These are phyloP conservation scores for Cosmopolites sordidus DNA, from an alignment of 2,888 invertebrate species.

Conservation along the genomic window DNA sequence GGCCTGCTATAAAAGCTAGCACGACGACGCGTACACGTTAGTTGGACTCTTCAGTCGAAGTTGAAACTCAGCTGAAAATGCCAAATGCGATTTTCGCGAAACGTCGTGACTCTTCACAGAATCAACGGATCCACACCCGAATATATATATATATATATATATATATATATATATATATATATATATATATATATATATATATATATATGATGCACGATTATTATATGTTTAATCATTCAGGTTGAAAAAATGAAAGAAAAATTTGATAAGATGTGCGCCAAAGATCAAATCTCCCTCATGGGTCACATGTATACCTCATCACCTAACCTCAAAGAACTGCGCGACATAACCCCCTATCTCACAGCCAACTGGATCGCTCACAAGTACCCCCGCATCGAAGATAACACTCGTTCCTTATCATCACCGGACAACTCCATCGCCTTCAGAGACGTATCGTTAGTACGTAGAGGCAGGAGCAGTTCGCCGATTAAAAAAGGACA, in stretches of 20 bases:
- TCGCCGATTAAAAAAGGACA: conserved; percentile 50
- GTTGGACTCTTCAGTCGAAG: no score
- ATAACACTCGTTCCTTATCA: conserved; percentile 63
- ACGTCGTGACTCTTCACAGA: no score
- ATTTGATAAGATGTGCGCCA: conserved; percentile 59
- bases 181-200: no score
- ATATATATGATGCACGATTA: no score
- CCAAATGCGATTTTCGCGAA: no score
- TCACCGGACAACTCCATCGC: conserved; percentile 47
- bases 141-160: no score
- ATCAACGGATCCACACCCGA: no score
- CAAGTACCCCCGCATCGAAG: conserved; percentile 65
- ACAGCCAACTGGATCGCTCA: conserved; percentile 79
- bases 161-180: no score
- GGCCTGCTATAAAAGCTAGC: no score
- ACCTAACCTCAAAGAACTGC: conserved; percentile 71
- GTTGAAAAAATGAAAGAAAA: conserved; percentile 62
- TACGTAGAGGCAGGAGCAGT: conserved; percentile 49
- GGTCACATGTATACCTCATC: conserved; percentile 78
- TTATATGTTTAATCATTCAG: conserved; percentile 2
- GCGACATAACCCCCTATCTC: conserved; percentile 74
- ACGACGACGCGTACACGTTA: no score
- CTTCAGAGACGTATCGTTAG: conserved; percentile 39
- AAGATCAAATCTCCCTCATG: conserved; percentile 55
- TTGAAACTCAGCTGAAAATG: no score